Evolutionary conservation across 2,113 vertebrate genomes (phyloP).

Genomic region (Regulus satrapa): DNA sequence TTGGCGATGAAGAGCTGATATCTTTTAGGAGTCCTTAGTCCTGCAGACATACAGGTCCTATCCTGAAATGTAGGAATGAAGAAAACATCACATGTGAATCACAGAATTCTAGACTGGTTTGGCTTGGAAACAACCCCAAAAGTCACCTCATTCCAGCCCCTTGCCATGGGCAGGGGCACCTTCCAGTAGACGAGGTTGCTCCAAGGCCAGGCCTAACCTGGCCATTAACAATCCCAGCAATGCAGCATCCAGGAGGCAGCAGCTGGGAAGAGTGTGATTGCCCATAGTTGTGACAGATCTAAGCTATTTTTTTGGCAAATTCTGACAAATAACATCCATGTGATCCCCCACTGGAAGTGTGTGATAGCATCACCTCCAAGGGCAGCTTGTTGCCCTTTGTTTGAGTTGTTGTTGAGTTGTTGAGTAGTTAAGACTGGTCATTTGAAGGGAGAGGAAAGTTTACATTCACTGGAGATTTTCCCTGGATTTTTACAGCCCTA

Average conservation of each 20-base stretch:
- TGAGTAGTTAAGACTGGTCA: neutral
- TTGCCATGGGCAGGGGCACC: neutral
- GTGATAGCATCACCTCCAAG: neutral
- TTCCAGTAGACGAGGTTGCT: neutral
- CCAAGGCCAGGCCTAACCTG: neutral
- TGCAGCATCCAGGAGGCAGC: neutral
- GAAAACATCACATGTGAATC: neutral
- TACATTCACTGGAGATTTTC: neutral
- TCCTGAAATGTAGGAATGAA: neutral
- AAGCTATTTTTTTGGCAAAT: neutral
- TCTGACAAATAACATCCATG: neutral
- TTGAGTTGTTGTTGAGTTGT: neutral
- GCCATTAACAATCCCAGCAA: neutral
- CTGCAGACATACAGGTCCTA: slow-evolving; percentile 67
- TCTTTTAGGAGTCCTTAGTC: slow-evolving; percentile 70
- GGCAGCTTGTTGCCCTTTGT: neutral
- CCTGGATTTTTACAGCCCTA: neutral
- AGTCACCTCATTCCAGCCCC: neutral
- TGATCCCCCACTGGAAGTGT: neutral
- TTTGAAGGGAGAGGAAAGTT: neutral
- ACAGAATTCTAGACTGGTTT: accelerated
- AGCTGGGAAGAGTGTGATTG: neutral
- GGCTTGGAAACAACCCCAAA: neutral
- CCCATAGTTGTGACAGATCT: neutral
- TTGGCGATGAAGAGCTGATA: slow-evolving; percentile 62